These are phyloP conservation scores for Psix sp. DNA, from an alignment of 1,140 invertebrate species.

Conservation along the genomic window DNA sequence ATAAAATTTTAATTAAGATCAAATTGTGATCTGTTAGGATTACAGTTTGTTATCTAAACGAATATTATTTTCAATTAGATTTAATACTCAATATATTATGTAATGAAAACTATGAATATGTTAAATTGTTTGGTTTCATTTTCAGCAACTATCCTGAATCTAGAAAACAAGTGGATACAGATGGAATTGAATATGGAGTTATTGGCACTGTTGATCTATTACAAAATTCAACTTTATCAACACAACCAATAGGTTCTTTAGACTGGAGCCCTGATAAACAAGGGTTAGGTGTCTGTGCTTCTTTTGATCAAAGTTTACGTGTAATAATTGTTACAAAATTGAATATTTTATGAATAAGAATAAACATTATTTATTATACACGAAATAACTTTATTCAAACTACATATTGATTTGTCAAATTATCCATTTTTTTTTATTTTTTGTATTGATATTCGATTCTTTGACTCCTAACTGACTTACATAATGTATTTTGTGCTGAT, in stretches of 20 bases:
- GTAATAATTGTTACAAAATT: slow-evolving; percentile 94
- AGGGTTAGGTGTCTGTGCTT: slow-evolving; percentile 90
- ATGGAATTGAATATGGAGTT: slow-evolving; percentile 85
- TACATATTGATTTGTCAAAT: too few relatives aligned
- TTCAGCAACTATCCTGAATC: slow-evolving; percentile 89
- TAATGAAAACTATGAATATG: too few relatives aligned
- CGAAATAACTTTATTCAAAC: too few relatives aligned
- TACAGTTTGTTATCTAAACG: too few relatives aligned
- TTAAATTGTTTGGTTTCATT: slow-evolving; percentile 16
- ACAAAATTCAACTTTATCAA: slow-evolving; percentile 87
- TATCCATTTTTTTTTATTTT: too few relatives aligned
- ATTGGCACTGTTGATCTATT: slow-evolving; percentile 85
- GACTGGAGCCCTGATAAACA: slow-evolving; percentile 95
- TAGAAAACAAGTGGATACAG: slow-evolving; percentile 81
- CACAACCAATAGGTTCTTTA: slow-evolving; percentile 92
- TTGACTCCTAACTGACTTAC: too few relatives aligned
- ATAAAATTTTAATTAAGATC: background rate
- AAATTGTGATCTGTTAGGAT: background rate
- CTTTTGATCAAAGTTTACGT: slow-evolving; percentile 95
- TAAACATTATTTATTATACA: too few relatives aligned
- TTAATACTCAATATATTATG: too few relatives aligned
- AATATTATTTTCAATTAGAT: too few relatives aligned
- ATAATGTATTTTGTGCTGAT: slow-evolving; percentile 4
- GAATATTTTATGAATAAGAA: slow-evolving; percentile 76
- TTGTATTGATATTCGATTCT: too few relatives aligned